Evolutionary conservation across 1,140 invertebrate genomes (phyloP), one percentile per base, ranked within the genome.

Genomic region (Cydia splendana): DNA sequence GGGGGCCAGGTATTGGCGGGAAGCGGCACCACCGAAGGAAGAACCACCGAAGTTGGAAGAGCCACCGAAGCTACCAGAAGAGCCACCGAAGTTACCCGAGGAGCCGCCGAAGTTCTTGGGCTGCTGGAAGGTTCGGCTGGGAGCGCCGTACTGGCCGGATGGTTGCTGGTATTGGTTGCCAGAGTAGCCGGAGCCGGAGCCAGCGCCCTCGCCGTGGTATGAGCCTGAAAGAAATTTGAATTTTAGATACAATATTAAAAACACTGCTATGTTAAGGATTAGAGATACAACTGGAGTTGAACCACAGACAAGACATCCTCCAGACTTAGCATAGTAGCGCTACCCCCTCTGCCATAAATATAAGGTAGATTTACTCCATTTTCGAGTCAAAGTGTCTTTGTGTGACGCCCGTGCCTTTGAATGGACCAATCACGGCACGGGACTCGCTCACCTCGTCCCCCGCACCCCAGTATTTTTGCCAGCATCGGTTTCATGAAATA

Each of bases 171-270:
- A 71, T 18, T 71, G 67, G 34, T 75, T 24, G 57, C 76, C 67
- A 10, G 76, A 65, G 34, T 67, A 57, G 20, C 42, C 65, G n/a
- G 57, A 62, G 20, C 76, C 76, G 30, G 77, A 53, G 48, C 87
- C 87, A 77, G 86, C 90, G 12, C 88, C 90, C 69, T 91, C 91
- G 80, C 89, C 91, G 79, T 83, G 86, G 88, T 92, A 92, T 30
- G 87, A 80, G 78, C 91, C 91, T 92, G 84, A 4, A 85, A 78
- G 69, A 80, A 12, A 71, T n/a, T 18, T 62, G 5, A 20, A 62
- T 18, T 62, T 62, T 20, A 62, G 20, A 24, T 12, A 24, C 2
- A 62, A 4, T 62, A 9, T 62, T 62, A 24, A 12, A 24, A 57
- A 18, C 4, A 12, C 57, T 62, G 57, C 18, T 53, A 18, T 18